A percentile compares a stretch with the other conserved stretches of the same genome.
Conservation (phyloP, 2,888 invertebrate species). For the Thelaira solivaga region DNA sequence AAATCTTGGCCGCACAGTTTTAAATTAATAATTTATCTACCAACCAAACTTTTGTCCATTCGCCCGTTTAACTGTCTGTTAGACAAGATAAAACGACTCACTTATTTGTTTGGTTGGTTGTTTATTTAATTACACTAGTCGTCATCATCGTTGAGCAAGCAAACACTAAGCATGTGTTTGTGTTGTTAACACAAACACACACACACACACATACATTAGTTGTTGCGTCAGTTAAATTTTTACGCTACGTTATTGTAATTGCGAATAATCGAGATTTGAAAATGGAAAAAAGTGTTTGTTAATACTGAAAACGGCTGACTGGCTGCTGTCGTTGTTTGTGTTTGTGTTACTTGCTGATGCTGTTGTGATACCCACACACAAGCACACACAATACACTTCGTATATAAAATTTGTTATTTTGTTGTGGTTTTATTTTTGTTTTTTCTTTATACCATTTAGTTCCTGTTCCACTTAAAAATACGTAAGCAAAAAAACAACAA, state of each 20-base stretch:
- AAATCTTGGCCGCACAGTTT: too few relatives aligned
- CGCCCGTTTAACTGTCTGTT: background rate
- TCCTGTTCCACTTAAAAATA: constrained; percentile 63
- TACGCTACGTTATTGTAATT: constrained; percentile 51
- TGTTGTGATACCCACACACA: constrained; percentile 7
- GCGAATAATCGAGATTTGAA: constrained; percentile 62
- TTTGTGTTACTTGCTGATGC: constrained; percentile 16
- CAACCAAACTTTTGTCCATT: constrained; percentile 1
- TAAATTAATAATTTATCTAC: constrained; percentile 13
- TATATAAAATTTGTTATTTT: background rate
- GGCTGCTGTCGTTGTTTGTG: background rate
- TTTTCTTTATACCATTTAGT: constrained; percentile 57
- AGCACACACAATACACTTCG: too few relatives aligned
- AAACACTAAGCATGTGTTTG: background rate
- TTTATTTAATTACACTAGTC: constrained; percentile 34
- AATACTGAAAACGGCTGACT: constrained; percentile 27
- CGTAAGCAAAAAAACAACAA: constrained; percentile 47
- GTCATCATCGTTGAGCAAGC: constrained; percentile 1
- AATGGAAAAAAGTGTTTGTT: constrained; percentile 31
- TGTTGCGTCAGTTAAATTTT: constrained; percentile 56
- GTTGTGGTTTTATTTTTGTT: constrained; percentile 17
- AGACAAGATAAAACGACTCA: constrained; percentile 33
- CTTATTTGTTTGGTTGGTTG: background rate
- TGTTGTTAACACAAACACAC: too few relatives aligned
- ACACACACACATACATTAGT: constrained; percentile 26